Percentiles rank a stretch among this genome's conserved stretches.
These are phyloP conservation scores for Ashinkailepas kermadecensis DNA, from an alignment of 2,888 invertebrate genomes.

Conservation along the genomic window DNA sequence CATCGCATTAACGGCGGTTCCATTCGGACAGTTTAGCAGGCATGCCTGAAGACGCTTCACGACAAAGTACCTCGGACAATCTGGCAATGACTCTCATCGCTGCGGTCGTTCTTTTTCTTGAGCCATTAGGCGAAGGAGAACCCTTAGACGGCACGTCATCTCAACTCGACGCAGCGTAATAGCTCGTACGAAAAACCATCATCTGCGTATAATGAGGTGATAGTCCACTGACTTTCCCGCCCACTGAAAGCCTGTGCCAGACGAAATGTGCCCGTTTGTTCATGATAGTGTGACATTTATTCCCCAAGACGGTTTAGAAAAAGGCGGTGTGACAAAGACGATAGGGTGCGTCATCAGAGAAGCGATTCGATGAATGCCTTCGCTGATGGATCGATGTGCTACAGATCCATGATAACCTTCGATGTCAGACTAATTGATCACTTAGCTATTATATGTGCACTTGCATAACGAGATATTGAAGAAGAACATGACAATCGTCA, in stretches of 20 bases:
- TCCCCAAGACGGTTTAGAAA: background rate
- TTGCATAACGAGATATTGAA: too few species aligned
- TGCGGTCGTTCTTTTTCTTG: background rate
- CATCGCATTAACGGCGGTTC: too few species aligned
- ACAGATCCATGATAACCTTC: too few species aligned
- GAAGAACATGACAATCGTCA: too few species aligned
- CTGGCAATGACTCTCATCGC: background rate
- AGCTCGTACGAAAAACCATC: conserved; percentile 7
- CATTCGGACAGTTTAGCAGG: too few species aligned
- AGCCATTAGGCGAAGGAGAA: background rate
- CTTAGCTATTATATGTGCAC: too few species aligned
- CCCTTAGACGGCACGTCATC: background rate
- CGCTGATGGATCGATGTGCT: too few species aligned
- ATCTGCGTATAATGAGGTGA: background rate
- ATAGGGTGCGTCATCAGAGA: too few species aligned
- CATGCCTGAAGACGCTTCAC: background rate
- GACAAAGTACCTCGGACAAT: background rate
- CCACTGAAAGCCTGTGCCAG: background rate
- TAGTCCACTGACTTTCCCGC: background rate
- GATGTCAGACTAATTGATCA: too few species aligned
- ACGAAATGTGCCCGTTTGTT: background rate
- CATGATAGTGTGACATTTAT: background rate
- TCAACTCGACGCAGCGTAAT: background rate
- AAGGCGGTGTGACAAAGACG: too few species aligned
- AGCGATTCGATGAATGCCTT: too few species aligned